Base-by-base conservation (phyloP, 1,140 invertebrate species). In the Polypedilum vanderplanki region DNA sequence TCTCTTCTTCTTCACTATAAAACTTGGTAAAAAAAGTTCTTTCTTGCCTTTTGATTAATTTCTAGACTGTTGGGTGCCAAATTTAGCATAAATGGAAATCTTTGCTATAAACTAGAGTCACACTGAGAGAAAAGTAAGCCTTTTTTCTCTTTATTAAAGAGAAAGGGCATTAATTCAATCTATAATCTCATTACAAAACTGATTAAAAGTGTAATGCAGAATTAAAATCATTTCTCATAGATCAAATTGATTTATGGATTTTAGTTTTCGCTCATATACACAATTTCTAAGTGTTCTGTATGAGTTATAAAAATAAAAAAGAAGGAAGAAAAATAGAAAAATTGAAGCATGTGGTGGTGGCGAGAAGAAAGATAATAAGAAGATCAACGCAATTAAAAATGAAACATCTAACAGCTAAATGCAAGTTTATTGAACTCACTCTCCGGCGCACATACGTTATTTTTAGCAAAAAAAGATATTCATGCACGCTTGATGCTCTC, bases 11-110 rank as follows among this genome's bases (percentile, higher is more conserved):
- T 46, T 8, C 41, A 46, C 15, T 15, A 8, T 10, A 8, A 46
- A 15, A 57, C 12, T 12, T 15, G 12, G 12, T n/a, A 57, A 57
- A 15, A n/a, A 57, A 57, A 57, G 9, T 57, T 33, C 5, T 33
- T 33, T 33, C 24, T 33, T 33, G 24, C 24, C 15, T n/a, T 57
- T n/a, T 57, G 46, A 57, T 57, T 57, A 57, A 57, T 57, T 57
- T 57, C 46, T n/a, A 4, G 4, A n/a, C 46, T 57, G 46, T 57
- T n/a, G 46, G 46, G 46, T 57, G 46, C 46, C 46, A 57, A 57
- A 57, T 57, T 57, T 57, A 57, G 46, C 46, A n/a, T 57, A 57
- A n/a, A 57, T 57, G 12, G 15, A 57, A 57, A 57, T 57, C 46
- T 57, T 46, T 57, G 12, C 12, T 4, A 57, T 57, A 57, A 57